Base-by-base conservation (phyloP, 1,140 invertebrate species). In the Zaprionus taronus region DNA sequence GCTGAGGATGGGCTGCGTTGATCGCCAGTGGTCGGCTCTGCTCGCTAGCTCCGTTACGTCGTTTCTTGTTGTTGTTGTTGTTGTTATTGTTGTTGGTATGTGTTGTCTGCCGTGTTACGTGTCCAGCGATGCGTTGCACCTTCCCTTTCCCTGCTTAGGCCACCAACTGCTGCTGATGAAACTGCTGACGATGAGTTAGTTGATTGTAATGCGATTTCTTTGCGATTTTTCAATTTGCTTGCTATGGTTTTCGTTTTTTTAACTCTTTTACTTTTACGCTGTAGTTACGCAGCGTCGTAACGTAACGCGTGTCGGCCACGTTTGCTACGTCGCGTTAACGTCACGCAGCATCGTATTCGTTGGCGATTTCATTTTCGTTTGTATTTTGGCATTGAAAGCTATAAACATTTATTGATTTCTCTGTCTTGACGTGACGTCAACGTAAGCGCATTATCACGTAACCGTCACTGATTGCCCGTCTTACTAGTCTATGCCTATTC, bases 301-400 rank as follows among this genome's bases (percentile, higher is more conserved):
- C 81, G 84, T 80, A 85, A 89, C 86, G 80, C 71, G 69, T 62
- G 65, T 20, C 20, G 14, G 70, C 81, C 72, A 41, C 49, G 60
- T 70, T 56, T 77, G 82, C 79, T 90, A 85, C 86, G 86, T 90
- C 71, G 77, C 86, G 77, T 80, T 82, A 12, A 80, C 77, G 82
- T 87, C 71, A 60, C 84, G 78, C 73, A 68, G 70, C 84, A 77
- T 81, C 85, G 87, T 91, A 76, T 91, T 91, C 76, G 87, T 81
- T 73, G 87, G 87, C 72, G 87, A 91, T 90, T 91, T 91, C 87
- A 91, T 91, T 91, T 91, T 91, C 81, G 87, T 91, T 85, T 89
- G 81, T 61, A 84, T 91, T 72, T 84, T 91, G 77, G 76, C 81
- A 89, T 91, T 91, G 67, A 78, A 89, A 82, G 79, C 73, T 84